Evolutionary conservation across 2,888 invertebrate species (phyloP).

Genomic region (Brachypalpus laphriformis): DNA sequence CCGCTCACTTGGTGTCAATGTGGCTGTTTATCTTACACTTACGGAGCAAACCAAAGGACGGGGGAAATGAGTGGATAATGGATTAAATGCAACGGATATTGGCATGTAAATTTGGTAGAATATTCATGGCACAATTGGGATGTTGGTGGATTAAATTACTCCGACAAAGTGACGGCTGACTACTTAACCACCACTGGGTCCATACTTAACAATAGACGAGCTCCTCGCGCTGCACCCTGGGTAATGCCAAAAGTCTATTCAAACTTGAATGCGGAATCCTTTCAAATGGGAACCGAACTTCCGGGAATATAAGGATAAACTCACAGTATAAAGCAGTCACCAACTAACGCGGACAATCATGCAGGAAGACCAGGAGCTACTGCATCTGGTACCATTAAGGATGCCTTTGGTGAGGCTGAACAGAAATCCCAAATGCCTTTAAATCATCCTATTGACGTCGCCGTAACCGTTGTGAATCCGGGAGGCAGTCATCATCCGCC

Average conservation of each 20-base stretch:
- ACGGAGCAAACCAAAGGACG: background rate
- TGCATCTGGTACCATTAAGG: constrained; percentile 78
- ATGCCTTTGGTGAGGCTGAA: constrained; percentile 50
- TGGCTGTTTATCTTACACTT: constrained; percentile 14
- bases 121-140: background rate
- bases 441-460: constrained; percentile 81
- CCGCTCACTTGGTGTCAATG: constrained; percentile 4
- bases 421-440: too few species aligned
- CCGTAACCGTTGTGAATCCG: constrained; percentile 80
- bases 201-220: too few species aligned
- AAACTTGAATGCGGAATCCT: too few species aligned
- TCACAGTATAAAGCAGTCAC: constrained; percentile 70
- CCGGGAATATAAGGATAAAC: too few species aligned
- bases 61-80: constrained; percentile 14
- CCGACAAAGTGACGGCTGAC: too few species aligned
- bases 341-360: constrained; percentile 66
- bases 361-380: constrained; percentile 59
- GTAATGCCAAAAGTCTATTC: too few species aligned
- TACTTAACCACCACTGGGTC: too few species aligned
- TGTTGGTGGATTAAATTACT: background rate
- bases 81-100: background rate
- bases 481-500: constrained; percentile 8
- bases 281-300: too few species aligned
- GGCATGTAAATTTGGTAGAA: background rate
- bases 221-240: too few species aligned